Evolutionary conservation across 2,888 invertebrate species (phyloP).

Genomic region (Blastobasis adustella): DNA sequence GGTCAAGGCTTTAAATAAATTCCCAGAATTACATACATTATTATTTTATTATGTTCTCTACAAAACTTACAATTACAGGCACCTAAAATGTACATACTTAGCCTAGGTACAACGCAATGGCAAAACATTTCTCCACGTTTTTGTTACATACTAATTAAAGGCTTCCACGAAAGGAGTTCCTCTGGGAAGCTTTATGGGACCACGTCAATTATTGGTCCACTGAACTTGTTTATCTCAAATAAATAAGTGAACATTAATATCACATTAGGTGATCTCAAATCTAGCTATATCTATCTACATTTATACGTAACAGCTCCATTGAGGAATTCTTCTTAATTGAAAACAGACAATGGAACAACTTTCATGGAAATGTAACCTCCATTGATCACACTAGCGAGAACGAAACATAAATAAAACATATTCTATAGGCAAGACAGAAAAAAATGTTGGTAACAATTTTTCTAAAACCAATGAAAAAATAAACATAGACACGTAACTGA

Average conservation of each 20-base stretch:
- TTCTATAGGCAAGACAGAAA: conserved; percentile 55
- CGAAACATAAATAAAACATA: conserved; percentile 58
- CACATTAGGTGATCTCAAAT: no score
- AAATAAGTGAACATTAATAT: no score
- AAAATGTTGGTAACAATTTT: conserved; percentile 52
- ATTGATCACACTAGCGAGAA: conserved; percentile 48
- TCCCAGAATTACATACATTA: not conserved
- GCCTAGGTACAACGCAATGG: conserved; percentile 70
- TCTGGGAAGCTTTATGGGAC: not conserved
- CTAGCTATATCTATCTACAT: no score
- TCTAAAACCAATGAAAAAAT: conserved; percentile 24
- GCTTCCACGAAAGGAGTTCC: conserved; percentile 6
- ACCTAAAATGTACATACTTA: conserved; percentile 72
- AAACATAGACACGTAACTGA: not conserved
- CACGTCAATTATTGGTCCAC: not conserved
- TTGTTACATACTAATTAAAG: conserved; percentile 29
- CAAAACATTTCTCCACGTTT: conserved; percentile 59
- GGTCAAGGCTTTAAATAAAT: no score
- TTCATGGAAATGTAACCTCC: conserved; percentile 17
- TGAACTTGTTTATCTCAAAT: no score
- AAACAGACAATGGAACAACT: conserved; percentile 1
- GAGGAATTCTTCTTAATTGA: not conserved
- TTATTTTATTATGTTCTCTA: conserved; percentile 59
- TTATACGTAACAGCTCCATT: no score
- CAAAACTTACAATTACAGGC: conserved; percentile 65